Base-by-base conservation (phyloP, 2,113 vertebrate genomes). In the Hemibagrus wyckioides region DNA sequence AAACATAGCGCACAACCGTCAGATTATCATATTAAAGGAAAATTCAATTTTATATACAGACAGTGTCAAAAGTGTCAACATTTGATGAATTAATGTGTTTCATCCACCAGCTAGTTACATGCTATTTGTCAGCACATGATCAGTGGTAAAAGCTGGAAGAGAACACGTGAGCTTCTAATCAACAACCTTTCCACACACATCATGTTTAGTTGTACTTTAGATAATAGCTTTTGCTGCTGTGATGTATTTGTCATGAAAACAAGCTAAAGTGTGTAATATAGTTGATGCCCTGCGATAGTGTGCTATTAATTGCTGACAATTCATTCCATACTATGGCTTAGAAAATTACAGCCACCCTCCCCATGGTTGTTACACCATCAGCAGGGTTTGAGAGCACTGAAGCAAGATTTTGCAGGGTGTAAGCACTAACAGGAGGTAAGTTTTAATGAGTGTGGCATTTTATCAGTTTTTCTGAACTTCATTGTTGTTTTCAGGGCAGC, bases 401-500 rank as follows among this genome's bases (percentile, higher is more conserved):
- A 86, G 17, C 54, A 73, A 82, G 28, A 44, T 89, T 87, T 65
- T 87, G 50, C 81, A 81, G 30, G 63, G 17, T 21, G 69, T 79
- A 57, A 69, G 59, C 28, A 28, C 54, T 79, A 87, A 28, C 36
- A 48, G n/a, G 41, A 86, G 50, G 50, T 23, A 73, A 57, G 67
- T 75, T 82, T 67, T 82, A 75, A 87, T 82, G 86, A 59, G 19
- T 61, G 15, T 87, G 83, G 57, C 71, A 82, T 87, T 88, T 85
- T 44, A 80, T 86, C 44, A 80, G 61, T 83, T 88, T 73, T 86
- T 88, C 41, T 90, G 25, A 80, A 8, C 73, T 50, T 61, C 41
- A 6, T 54, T 65, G n/a, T 84, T 76, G 28, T 75, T 88, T 86
- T 61, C 33, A 69, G 28, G 77, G 59, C 30, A 61, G 79, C 88